These are phyloP conservation scores for Acrocera orbiculus DNA, from an alignment of 2,888 invertebrate genomes.

Conservation along the genomic window DNA sequence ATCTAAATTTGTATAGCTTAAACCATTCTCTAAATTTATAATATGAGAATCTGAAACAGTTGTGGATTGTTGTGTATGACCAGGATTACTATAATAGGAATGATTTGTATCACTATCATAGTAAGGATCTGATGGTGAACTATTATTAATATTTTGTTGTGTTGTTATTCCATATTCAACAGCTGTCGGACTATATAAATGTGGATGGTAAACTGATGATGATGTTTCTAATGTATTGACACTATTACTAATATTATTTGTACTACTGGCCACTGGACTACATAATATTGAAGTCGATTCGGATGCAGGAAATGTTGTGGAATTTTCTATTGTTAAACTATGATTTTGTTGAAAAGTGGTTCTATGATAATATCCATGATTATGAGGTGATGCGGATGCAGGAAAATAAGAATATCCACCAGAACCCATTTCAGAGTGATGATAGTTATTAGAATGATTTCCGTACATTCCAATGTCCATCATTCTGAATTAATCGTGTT, in stretches of 20 bases:
- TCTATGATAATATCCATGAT: constrained; percentile 14
- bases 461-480: constrained; percentile 34
- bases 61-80: not conserved
- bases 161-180: constrained; percentile 31
- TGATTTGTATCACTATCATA: constrained; percentile 29
- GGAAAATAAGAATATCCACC: constrained; percentile 16
- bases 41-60: constrained; percentile 36
- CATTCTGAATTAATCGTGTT: constrained; percentile 21
- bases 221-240: not conserved
- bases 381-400: constrained; percentile 17
- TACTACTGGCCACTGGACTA: constrained; percentile 1
- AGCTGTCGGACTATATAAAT: constrained; percentile 30
- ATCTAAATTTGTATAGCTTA: constrained; percentile 80
- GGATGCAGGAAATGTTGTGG: not conserved
- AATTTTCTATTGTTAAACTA: constrained; percentile 1
- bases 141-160: constrained; percentile 24
- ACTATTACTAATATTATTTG: constrained; percentile 4
- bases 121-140: constrained; percentile 28
- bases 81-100: constrained; percentile 19
- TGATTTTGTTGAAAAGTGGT: constrained; percentile 1
- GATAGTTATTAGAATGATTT: constrained; percentile 27
- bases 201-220: constrained; percentile 19
- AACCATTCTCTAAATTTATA: constrained; percentile 68
- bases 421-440: constrained; percentile 15
- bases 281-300: not conserved